Conservation (phyloP, 2,888 invertebrate genomes). For the Ichneumoninae sp. region DNA sequence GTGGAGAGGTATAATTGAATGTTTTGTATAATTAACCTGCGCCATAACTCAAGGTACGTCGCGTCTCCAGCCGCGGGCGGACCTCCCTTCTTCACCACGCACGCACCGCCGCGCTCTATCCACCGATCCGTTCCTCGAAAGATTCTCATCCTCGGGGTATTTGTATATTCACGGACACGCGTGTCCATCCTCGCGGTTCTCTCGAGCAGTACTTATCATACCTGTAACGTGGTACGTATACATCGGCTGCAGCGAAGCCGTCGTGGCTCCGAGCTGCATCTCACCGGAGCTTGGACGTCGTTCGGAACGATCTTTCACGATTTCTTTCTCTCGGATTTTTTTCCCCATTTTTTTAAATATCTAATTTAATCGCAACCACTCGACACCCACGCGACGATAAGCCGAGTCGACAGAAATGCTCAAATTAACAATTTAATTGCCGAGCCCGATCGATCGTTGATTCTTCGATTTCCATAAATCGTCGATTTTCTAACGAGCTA, state of each 20-base stretch:
- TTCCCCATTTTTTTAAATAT: neutral
- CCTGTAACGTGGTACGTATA: conserved; percentile 22
- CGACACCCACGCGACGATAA: conserved; percentile 28
- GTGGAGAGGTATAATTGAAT: conserved; percentile 83
- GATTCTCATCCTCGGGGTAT: conserved; percentile 71
- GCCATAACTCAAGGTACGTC: conserved; percentile 84
- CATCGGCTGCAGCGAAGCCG: conserved; percentile 11
- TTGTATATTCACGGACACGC: conserved; percentile 78
- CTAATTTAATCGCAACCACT: neutral
- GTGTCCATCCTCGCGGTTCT: conserved; percentile 64
- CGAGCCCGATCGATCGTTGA: conserved; percentile 14
- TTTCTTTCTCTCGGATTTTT: conserved; percentile 2
- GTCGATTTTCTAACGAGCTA: neutral
- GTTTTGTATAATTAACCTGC: conserved; percentile 85
- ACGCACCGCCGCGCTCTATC: conserved; percentile 60
- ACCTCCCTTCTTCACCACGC: conserved; percentile 73
- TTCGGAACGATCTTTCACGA: conserved; percentile 15
- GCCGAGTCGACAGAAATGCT: conserved; percentile 14
- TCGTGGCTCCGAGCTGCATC: conserved; percentile 30
- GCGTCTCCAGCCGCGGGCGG: conserved; percentile 83
- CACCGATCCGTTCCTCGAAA: conserved; percentile 52
- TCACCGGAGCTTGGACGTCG: conserved; percentile 6
- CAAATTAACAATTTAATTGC: conserved; percentile 46
- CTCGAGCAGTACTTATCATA: conserved; percentile 57
- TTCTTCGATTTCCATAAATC: conserved; percentile 29